Evolutionary conservation across 2,113 vertebrate species (phyloP), one percentile per base, ranked within the genome.

Genomic region (Melanotaenia duboulayi): DNA sequence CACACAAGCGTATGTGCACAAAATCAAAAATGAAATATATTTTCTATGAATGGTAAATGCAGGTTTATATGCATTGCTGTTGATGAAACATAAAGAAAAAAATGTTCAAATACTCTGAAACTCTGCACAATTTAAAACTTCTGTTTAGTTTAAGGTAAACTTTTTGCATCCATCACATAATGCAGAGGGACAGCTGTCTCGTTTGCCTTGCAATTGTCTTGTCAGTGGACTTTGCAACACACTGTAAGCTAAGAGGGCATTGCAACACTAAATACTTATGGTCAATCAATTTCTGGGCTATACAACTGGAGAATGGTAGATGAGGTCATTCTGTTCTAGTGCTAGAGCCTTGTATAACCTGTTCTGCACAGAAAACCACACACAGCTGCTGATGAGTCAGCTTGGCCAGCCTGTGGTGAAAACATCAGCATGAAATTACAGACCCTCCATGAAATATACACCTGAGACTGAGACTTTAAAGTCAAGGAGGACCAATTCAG

Each of bases 341-440:
- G 16, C 66, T 37, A 37, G 72, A 67, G 51, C 75, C 56, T 81
- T 74, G 76, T 22, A 65, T 79, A 83, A 59, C 74, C 78, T 61
- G 56, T 78, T 71, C 49, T 61, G 49, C 70, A 37, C 64, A 25
- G 54, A 63, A 55, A 60, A 6, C 25, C 66, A 58, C 76, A 57
- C 40, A 44, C 40, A 19, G 46, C 42, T 13, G 74, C 22, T 4
- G 24, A 48, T 20, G 52, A 66, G 70, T 44, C 49, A 58, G 67
- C 63, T 72, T 60, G 65, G 57, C 71, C 4, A 2, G 56, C 28
- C 44, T 1, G 32, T 4, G 9, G 68, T 65, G 59, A 70, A 81
- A 71, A 65, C 75, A 63, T 66, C 68, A 66, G 89, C 70, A 73
- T 94, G 89, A 83, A 92, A 94, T 94, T 92, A 90, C 91, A 94